Percentiles rank a stretch among this genome's conserved stretches.
Conservation (phyloP, 1,140 invertebrate genomes). For the Bursaphelenchus mucronatus region DNA sequence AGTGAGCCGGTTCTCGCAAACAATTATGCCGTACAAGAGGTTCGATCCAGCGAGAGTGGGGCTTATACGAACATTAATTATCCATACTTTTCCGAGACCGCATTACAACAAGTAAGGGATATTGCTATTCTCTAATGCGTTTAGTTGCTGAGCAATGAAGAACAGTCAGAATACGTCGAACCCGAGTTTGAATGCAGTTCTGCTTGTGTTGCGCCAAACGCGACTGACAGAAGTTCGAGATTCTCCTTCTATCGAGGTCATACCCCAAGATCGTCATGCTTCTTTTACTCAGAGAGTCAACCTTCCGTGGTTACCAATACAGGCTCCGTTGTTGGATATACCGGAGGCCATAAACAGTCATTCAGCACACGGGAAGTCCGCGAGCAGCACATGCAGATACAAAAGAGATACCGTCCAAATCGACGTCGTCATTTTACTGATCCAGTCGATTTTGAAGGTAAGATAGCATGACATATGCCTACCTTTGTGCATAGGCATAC, state of each 20-base stretch:
- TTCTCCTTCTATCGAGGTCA: slow-evolving; percentile 23
- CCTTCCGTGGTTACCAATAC: slow-evolving; percentile 36
- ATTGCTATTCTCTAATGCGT: too few species aligned
- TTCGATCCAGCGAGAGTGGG: too few species aligned
- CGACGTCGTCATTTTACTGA: slow-evolving; percentile 51
- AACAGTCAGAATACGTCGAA: not conserved
- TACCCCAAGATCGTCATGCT: slow-evolving; percentile 43
- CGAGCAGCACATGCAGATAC: slow-evolving; percentile 58
- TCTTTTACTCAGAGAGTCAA: slow-evolving; percentile 42
- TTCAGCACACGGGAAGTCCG: slow-evolving; percentile 57
- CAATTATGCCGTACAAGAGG: too few species aligned
- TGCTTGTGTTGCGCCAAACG: slow-evolving; percentile 9
- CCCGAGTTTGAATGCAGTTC: slow-evolving; percentile 13
- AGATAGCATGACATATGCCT: slow-evolving; percentile 9
- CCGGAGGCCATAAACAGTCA: slow-evolving; percentile 52
- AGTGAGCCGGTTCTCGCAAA: too few species aligned
- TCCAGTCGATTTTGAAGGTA: slow-evolving; percentile 58
- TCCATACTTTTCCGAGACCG: too few species aligned
- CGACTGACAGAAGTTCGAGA: slow-evolving; percentile 8
- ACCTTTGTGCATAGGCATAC: slow-evolving; percentile 44
- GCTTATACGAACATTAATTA: too few species aligned
- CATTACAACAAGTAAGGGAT: too few species aligned
- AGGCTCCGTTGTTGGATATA: slow-evolving; percentile 26
- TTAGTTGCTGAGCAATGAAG: too few species aligned
- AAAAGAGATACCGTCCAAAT: slow-evolving; percentile 50